Base-by-base conservation (phyloP, 1,140 invertebrate species). In the Caerostris extrusa region DNA sequence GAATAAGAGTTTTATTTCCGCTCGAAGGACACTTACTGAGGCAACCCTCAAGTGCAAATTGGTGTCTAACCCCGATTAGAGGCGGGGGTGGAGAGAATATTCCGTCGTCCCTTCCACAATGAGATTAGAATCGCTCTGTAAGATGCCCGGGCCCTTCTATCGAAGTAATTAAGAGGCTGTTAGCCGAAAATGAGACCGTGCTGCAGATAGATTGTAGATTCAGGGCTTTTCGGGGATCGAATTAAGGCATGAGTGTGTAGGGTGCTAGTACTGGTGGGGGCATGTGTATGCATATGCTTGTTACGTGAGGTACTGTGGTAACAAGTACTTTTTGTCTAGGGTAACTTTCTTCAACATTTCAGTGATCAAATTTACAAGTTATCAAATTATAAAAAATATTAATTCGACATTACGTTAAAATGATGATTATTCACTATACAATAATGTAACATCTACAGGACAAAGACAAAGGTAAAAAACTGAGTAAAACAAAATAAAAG, bases 41-140 rank as follows among this genome's bases (percentile, higher is more conserved):
- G 71, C 71, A 77, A 77, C 71, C 71, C 71, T 77, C 34, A 77
- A 77, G 71, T 77, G 71, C 71, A 77, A 77, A 77, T 77, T 77
- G 71, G 71, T 77, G 71, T 77, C 71, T 77, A 77, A 77, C 71
- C 71, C 71, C 71, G 71, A 77, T 77, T 77, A 77, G 71, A 77
- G 50, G 71, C 2, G 50, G 71, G 71, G 50, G 71, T 5, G 3
- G 50, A 12, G 34, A 8, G 12, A 10, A 50, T 50, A 34, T 64
- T 64, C 34, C 5, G 71, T 34, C 12, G 71, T 7, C 34, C 71
- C 71, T 77, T 34, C 69, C 71, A 77, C 71, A 77, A 77, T 77
- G 34, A 77, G 71, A 77, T 77, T 77, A 77, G 71, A 77, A 77
- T 77, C 71, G 50, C 34, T 77, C 71, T 77, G 71, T 77, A 77